These are phyloP conservation scores for Acholoe squamosa DNA, from an alignment of 2,888 invertebrate genomes.

Conservation along the genomic window DNA sequence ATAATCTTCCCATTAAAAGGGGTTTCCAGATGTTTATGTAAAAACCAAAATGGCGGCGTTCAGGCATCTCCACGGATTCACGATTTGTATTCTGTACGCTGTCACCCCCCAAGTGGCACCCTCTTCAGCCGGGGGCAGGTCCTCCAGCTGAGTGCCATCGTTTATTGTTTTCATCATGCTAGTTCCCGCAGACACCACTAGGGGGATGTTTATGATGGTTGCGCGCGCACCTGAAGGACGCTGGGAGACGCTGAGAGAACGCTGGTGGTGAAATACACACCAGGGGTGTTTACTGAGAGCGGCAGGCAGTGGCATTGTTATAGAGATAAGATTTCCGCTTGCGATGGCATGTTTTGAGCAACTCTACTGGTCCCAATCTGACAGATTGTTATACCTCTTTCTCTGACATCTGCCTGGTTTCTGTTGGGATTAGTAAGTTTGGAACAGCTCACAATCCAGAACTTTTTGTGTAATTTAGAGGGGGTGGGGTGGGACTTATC, in stretches of 20 bases:
- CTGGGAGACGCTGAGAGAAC: not conserved
- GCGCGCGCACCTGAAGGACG: constrained; percentile 25
- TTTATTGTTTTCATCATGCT: constrained; percentile 40
- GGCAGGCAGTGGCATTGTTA: constrained; percentile 2
- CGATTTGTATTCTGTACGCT: not conserved
- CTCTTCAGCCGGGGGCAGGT: not conserved
- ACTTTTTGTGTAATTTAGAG: no score
- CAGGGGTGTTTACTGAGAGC: constrained; percentile 5
- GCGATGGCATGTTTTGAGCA: not conserved
- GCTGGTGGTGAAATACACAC: constrained; percentile 2
- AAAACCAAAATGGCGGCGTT: not conserved
- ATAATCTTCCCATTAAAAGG: no score
- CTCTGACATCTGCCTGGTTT: constrained; percentile 4
- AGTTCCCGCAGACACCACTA: constrained; percentile 36
- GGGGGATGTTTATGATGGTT: not conserved
- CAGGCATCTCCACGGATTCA: no score
- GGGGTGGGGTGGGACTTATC: no score
- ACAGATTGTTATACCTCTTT: not conserved
- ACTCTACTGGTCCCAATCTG: not conserved
- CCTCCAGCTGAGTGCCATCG: constrained; percentile 31
- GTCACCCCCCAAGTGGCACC: not conserved
- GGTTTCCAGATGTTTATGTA: no score
- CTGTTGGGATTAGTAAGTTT: no score
- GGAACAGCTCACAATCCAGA: no score
- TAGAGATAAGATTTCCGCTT: constrained; percentile 26